Conservation (phyloP, 2,113 vertebrate species). For the Calypte anna region DNA sequence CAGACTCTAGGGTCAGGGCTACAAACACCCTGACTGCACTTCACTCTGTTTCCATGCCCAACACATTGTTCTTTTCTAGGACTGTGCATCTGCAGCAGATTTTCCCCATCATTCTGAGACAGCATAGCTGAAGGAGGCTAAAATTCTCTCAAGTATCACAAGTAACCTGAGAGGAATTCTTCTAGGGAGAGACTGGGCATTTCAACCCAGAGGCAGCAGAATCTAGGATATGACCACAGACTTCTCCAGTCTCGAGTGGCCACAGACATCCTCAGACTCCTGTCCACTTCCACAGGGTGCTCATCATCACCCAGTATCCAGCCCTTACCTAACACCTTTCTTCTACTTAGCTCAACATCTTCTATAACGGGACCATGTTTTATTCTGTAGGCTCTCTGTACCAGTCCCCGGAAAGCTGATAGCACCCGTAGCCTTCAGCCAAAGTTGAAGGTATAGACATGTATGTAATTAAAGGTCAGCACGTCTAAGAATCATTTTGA, state of each 20-base stretch:
- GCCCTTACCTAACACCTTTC: neutral
- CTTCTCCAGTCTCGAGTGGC: neutral
- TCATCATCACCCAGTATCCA: neutral
- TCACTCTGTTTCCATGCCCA: neutral
- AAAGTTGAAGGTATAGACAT: neutral
- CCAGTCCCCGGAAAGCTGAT: neutral
- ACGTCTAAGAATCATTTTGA: neutral
- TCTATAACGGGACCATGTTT: neutral
- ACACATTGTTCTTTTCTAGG: neutral
- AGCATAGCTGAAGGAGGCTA: neutral
- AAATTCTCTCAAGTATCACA: accelerated
- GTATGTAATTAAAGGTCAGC: neutral
- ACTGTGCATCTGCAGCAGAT: neutral
- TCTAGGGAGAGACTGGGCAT: neutral
- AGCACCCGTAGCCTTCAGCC: neutral
- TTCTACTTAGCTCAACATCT: neutral
- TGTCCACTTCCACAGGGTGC: neutral
- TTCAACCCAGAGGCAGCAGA: neutral
- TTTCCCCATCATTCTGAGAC: accelerated
- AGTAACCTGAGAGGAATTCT: neutral
- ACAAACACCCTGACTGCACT: neutral
- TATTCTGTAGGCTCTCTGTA: neutral
- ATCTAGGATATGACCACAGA: neutral
- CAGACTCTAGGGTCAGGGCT: neutral
- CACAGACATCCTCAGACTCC: neutral